A percentile compares a stretch with the other conserved stretches of the same genome.
These are phyloP conservation scores for Mus spretus DNA, from an alignment of 2,797 vertebrate genomes.

Conservation along the genomic window DNA sequence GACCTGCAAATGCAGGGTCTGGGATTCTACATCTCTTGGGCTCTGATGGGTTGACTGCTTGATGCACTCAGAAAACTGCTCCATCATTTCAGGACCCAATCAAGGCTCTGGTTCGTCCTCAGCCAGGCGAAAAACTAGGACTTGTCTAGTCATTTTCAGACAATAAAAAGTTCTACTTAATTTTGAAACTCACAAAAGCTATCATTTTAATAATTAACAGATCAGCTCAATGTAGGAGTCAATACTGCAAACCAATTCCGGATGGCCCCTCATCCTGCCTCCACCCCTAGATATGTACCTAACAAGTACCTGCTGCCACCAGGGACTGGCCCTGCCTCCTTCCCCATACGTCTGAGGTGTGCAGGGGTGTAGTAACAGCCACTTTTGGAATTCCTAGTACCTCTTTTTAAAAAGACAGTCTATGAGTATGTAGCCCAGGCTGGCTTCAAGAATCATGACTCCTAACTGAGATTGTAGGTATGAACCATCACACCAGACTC, in stretches of 20 bases:
- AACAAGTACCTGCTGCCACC: not conserved
- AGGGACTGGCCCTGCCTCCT: not conserved
- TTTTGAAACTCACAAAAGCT: not conserved
- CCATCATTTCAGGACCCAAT: fast-evolving
- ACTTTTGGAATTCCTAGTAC: not conserved
- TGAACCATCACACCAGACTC: not conserved
- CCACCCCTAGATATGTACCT: not conserved
- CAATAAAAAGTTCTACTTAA: conserved; percentile 1
- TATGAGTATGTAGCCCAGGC: not conserved
- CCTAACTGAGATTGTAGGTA: not conserved
- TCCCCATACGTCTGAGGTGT: not conserved
- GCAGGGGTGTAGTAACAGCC: not conserved
- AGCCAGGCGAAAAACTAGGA: not conserved
- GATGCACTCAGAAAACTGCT: not conserved
- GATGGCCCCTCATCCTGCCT: not conserved
- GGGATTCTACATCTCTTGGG: not conserved
- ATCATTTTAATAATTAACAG: conserved; percentile 8
- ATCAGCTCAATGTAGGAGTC: not conserved
- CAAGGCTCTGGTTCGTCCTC: not conserved
- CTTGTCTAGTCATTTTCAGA: not conserved
- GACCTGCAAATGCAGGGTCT: not conserved
- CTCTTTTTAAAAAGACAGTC: not conserved
- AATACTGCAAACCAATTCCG: not conserved
- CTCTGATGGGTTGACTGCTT: not conserved
- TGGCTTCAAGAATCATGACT: not conserved